phyloP scores from a whole-genome alignment of 1,140 invertebrate species.

The Rhagoletis zephyria region DNA sequence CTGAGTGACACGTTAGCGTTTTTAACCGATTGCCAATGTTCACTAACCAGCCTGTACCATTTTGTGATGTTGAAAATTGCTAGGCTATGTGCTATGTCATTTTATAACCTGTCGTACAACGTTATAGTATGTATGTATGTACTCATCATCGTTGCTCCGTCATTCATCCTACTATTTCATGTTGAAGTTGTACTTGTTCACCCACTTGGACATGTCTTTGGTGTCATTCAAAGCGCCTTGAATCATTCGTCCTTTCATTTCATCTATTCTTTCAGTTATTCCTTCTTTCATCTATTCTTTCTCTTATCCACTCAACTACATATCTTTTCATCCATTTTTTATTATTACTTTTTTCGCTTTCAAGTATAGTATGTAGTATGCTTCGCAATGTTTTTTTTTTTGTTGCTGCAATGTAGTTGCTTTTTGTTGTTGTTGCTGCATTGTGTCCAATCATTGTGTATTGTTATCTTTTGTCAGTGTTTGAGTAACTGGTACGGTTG shows the following conservation, averaged over 20 bases:
- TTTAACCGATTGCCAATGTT: background rate
- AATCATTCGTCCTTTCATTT: background rate
- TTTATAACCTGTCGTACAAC: no score
- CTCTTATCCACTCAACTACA: background rate
- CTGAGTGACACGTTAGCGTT: background rate
- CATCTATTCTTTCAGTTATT: background rate
- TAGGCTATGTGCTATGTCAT: no score
- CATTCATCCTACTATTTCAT: background rate
- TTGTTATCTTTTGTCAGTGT: constrained; percentile 24
- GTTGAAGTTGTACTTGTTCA: background rate
- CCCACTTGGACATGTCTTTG: background rate
- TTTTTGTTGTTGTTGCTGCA: background rate
- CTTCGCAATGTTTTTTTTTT: background rate
- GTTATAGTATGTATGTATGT: no score
- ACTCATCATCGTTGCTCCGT: background rate
- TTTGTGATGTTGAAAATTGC: background rate
- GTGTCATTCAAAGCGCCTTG: background rate
- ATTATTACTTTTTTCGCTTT: background rate
- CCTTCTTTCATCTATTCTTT: background rate
- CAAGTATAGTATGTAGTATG: background rate
- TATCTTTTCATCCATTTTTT: background rate
- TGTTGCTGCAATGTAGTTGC: background rate
- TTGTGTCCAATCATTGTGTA: constrained; percentile 22
- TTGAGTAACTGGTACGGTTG: background rate
- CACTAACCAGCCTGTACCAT: background rate